Percentiles rank a stretch among this genome's conserved stretches.
phyloP scores from a whole-genome alignment of 1,140 invertebrate genomes.

The Asbolus verrucosus region DNA sequence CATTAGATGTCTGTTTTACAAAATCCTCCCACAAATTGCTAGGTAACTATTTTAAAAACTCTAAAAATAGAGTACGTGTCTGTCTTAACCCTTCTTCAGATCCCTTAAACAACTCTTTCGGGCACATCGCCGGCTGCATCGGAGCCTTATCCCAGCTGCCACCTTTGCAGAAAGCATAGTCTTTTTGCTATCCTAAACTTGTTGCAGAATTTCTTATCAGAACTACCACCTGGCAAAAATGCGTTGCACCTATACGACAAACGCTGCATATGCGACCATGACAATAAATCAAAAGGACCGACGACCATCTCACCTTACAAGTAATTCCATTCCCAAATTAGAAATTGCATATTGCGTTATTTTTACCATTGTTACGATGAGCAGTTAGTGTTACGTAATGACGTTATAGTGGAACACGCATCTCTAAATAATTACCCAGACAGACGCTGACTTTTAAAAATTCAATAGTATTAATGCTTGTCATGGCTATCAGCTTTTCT shows the following conservation, averaged over 20 bases:
- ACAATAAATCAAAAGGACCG: not conserved
- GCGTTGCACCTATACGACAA: not conserved
- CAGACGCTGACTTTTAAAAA: too few species aligned
- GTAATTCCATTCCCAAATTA: slow-evolving; percentile 20
- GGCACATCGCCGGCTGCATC: slow-evolving; percentile 15
- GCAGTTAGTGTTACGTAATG: slow-evolving; percentile 1
- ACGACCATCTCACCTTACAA: slow-evolving; percentile 5
- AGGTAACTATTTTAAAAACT: slow-evolving; percentile 59
- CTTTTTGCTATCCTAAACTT: not conserved
- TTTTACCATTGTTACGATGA: slow-evolving; percentile 12
- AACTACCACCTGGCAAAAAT: slow-evolving; percentile 6
- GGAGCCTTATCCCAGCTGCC: slow-evolving; percentile 25
- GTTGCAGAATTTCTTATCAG: slow-evolving; percentile 26
- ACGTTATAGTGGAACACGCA: slow-evolving; percentile 1
- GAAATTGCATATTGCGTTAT: slow-evolving; percentile 12
- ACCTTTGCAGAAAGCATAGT: slow-evolving; percentile 18
- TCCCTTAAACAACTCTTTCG: slow-evolving; percentile 31
- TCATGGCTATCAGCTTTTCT: too few species aligned
- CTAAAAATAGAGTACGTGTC: slow-evolving; percentile 57
- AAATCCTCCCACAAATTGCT: slow-evolving; percentile 56
- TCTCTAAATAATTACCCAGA: too few species aligned
- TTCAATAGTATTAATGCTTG: too few species aligned
- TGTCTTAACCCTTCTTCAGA: slow-evolving; percentile 54
- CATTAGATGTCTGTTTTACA: slow-evolving; percentile 54
- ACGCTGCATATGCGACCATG: slow-evolving; percentile 8